Conservation (phyloP, 30 jellyfish, hydroid and myxozoan genomes). For the Cassiopea andromeda region DNA sequence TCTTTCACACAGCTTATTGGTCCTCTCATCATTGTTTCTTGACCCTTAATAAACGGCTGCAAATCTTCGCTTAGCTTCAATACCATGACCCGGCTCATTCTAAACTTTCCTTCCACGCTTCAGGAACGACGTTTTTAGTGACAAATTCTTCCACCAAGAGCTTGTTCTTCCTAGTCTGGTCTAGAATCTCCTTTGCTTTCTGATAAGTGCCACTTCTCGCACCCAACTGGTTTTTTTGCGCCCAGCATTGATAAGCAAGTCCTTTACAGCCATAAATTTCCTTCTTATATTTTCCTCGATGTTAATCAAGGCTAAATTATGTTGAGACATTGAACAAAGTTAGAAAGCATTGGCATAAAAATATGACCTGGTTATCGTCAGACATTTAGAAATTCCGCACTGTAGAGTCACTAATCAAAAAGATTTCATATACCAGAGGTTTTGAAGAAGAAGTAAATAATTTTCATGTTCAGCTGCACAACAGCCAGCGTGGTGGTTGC, state of each 20-base stretch:
- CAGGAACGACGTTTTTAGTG: background rate
- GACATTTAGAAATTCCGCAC: background rate
- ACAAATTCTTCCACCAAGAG: background rate
- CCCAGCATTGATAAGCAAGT: background rate
- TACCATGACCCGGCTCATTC: background rate
- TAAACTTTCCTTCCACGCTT: background rate
- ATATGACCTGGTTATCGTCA: background rate
- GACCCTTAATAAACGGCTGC: background rate
- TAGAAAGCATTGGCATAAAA: background rate
- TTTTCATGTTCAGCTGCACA: slow-evolving; percentile 3
- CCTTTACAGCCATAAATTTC: background rate
- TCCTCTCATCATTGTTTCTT: background rate
- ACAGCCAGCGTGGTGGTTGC: slow-evolving; percentile 9
- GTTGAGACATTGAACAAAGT: background rate
- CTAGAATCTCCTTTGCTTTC: background rate
- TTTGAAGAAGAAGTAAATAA: slow-evolving; percentile 3
- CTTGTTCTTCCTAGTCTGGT: background rate
- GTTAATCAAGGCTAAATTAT: background rate
- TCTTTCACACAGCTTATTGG: background rate
- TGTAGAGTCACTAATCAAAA: background rate
- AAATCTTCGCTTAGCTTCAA: background rate
- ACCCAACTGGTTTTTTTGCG: background rate
- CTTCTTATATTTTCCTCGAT: background rate
- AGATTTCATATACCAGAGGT: slow-evolving; percentile 1
- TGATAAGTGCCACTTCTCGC: background rate